Conservation (phyloP, 2,888 invertebrate species). For the Ethmia dodecea region DNA sequence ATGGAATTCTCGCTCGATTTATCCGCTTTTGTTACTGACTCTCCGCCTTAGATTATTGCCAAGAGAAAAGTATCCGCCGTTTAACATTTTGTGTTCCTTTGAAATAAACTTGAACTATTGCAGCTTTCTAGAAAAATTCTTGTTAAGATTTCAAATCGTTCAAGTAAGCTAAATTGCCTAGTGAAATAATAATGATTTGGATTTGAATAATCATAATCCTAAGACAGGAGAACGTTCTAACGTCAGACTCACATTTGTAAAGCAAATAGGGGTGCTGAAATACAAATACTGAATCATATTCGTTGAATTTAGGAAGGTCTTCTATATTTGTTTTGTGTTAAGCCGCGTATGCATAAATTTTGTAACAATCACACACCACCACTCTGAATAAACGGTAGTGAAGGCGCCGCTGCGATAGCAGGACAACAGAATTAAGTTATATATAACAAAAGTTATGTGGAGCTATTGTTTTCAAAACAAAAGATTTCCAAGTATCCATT, state of each 20-base stretch:
- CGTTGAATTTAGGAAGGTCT: slow-evolving; percentile 35
- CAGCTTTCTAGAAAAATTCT: not conserved
- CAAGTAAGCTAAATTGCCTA: not conserved
- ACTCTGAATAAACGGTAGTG: no score
- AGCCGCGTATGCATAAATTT: slow-evolving; percentile 8
- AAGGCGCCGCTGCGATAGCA: no score
- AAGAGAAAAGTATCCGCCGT: slow-evolving; percentile 39
- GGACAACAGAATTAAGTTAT: no score
- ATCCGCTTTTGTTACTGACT: slow-evolving; percentile 43
- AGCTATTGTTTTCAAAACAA: no score
- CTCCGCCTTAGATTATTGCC: slow-evolving; percentile 24
- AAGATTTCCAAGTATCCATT: no score
- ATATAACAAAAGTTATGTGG: no score
- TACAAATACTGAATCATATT: slow-evolving; percentile 33
- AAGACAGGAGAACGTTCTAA: slow-evolving; percentile 24
- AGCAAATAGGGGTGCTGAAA: slow-evolving; percentile 35
- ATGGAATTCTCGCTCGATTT: slow-evolving; percentile 45
- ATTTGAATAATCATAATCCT: slow-evolving; percentile 3
- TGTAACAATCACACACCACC: slow-evolving; percentile 1
- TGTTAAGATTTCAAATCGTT: not conserved
- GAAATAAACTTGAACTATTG: not conserved
- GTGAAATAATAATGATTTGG: not conserved
- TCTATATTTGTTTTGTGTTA: slow-evolving; percentile 39
- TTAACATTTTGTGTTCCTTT: slow-evolving; percentile 23
- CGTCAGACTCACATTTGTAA: slow-evolving; percentile 36